These are phyloP conservation scores for Melipona beecheii DNA, from an alignment of 2,888 invertebrate genomes.

Conservation along the genomic window DNA sequence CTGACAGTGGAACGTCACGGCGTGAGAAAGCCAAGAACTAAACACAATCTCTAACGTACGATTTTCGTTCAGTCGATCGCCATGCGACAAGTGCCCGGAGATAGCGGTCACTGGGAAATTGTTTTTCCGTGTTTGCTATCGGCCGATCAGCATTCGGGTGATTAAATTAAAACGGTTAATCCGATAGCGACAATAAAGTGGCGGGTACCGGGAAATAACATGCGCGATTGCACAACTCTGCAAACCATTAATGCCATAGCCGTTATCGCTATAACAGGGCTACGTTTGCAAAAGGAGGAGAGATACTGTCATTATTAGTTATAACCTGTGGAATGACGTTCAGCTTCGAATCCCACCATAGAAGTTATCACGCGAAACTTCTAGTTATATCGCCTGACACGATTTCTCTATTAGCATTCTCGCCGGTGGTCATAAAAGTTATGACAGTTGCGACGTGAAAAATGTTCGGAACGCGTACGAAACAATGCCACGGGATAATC, in stretches of 20 bases:
- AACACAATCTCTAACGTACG: slow-evolving; percentile 52
- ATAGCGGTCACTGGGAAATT: slow-evolving; percentile 74
- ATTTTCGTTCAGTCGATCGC: slow-evolving; percentile 65
- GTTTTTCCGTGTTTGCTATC: slow-evolving; percentile 79
- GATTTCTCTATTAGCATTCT: slow-evolving; percentile 50
- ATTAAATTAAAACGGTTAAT: slow-evolving; percentile 80
- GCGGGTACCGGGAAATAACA: slow-evolving; percentile 69
- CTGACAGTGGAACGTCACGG: neutral
- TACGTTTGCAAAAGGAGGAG: slow-evolving; percentile 51
- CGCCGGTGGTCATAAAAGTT: slow-evolving; percentile 22
- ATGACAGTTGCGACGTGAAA: slow-evolving; percentile 23
- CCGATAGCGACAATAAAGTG: slow-evolving; percentile 78
- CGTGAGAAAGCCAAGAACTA: slow-evolving; percentile 22
- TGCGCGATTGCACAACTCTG: slow-evolving; percentile 71
- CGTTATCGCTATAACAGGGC: slow-evolving; percentile 57
- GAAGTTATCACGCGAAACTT: slow-evolving; percentile 43
- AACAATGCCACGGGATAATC: slow-evolving; percentile 21
- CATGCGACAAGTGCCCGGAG: slow-evolving; percentile 67
- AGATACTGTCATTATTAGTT: slow-evolving; percentile 62
- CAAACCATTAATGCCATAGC: slow-evolving; percentile 69
- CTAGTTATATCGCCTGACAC: slow-evolving; percentile 33
- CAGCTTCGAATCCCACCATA: slow-evolving; percentile 33
- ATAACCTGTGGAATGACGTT: slow-evolving; percentile 57
- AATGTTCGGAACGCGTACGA: slow-evolving; percentile 8
- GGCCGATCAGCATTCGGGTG: slow-evolving; percentile 74